Evolutionary conservation across 2,113 vertebrate genomes (phyloP).

Genomic region (Petrocephalus microphthalmus): DNA sequence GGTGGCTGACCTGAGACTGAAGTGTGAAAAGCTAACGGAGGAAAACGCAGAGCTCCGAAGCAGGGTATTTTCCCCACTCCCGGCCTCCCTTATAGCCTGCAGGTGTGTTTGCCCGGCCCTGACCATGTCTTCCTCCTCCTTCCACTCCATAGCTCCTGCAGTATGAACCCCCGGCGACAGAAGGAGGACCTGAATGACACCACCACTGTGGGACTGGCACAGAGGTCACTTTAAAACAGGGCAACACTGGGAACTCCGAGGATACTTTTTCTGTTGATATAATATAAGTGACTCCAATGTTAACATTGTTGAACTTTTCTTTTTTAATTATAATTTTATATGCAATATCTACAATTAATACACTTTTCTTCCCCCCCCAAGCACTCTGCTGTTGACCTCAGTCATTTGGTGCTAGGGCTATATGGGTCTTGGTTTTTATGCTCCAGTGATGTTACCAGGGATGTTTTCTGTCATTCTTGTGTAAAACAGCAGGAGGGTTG

Average conservation of each 20-base stretch:
- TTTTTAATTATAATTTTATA: slow-evolving; percentile 5
- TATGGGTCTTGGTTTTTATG: background rate
- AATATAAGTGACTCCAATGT: background rate
- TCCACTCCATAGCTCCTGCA: background rate
- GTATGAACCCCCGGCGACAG: background rate
- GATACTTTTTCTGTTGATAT: background rate
- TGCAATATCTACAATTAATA: background rate
- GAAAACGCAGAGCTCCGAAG: slow-evolving; percentile 84
- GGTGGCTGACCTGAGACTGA: slow-evolving; percentile 78
- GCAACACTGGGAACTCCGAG: background rate
- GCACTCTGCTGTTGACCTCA: background rate
- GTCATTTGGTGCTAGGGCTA: background rate
- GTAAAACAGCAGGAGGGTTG: background rate
- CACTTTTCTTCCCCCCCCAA: background rate
- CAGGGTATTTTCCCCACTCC: slow-evolving; percentile 62
- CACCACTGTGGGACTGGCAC: background rate
- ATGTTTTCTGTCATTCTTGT: background rate
- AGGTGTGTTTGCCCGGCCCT: background rate
- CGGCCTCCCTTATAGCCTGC: background rate
- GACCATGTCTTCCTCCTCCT: background rate
- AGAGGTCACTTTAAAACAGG: background rate
- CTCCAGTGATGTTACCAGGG: background rate
- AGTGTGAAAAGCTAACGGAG: slow-evolving; percentile 75
- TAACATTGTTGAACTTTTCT: background rate
- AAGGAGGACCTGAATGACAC: slow-evolving; percentile 7